These are phyloP conservation scores for Pelosia muscerda DNA, from an alignment of 2,888 invertebrate genomes.

Conservation along the genomic window DNA sequence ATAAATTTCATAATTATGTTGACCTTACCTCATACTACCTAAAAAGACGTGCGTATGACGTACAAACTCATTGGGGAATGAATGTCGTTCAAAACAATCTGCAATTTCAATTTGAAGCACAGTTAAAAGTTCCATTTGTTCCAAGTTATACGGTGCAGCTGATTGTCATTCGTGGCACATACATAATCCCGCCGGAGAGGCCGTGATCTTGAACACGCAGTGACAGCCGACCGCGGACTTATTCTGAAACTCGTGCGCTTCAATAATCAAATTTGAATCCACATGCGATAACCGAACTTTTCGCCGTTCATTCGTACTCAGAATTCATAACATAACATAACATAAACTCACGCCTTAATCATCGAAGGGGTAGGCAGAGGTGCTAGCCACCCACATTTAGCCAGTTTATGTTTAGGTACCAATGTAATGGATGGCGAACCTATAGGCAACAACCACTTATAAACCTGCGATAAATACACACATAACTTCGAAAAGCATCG, in stretches of 20 bases:
- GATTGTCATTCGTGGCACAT: slow-evolving; percentile 78
- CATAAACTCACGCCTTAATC: no score
- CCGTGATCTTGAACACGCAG: slow-evolving; percentile 77
- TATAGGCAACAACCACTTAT: no score
- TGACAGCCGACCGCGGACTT: slow-evolving; percentile 65
- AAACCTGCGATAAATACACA: no score
- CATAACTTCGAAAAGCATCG: no score
- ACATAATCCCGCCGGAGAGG: slow-evolving; percentile 74
- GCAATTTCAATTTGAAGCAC: slow-evolving; percentile 66
- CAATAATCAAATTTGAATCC: slow-evolving; percentile 57
- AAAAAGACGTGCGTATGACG: not conserved
- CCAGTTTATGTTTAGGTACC: no score
- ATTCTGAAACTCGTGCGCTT: slow-evolving; percentile 65
- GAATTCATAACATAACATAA: no score
- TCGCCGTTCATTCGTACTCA: slow-evolving; percentile 31
- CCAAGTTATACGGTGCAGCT: slow-evolving; percentile 67
- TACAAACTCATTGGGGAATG: slow-evolving; percentile 7
- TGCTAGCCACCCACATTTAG: no score
- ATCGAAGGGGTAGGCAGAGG: no score
- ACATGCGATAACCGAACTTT: slow-evolving; percentile 19
- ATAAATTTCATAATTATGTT: not conserved
- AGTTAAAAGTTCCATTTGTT: slow-evolving; percentile 65
- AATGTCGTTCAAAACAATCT: slow-evolving; percentile 52
- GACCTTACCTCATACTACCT: not conserved
- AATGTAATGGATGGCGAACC: no score